Conservation (phyloP, 2,113 vertebrate species). For the Odobenus rosmarus region DNA sequence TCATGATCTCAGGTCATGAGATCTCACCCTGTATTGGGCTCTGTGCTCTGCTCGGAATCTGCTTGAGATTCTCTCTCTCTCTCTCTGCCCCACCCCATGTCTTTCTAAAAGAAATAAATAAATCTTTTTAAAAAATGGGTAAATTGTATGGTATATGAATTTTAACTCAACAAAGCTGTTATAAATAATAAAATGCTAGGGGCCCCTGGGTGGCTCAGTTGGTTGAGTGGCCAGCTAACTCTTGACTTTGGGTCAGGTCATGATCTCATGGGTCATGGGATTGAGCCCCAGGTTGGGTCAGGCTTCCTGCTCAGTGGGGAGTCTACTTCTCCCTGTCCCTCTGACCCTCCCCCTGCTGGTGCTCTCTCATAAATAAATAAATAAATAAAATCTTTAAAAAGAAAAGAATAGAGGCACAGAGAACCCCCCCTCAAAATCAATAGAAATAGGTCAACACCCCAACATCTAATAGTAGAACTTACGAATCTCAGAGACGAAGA, state of each 20-base stretch:
- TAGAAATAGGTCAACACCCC: not conserved
- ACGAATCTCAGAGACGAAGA: not conserved
- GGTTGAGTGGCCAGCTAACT: not conserved
- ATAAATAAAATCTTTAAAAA: not conserved
- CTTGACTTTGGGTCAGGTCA: not conserved
- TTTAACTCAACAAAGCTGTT: not conserved
- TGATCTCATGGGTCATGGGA: not conserved
- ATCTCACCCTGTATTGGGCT: not conserved
- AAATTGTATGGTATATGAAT: not conserved
- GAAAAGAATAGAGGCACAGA: not conserved
- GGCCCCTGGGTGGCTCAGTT: not conserved
- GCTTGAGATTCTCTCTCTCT: not conserved
- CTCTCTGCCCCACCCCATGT: not conserved
- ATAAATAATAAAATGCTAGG: not conserved
- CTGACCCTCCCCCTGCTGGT: not conserved
- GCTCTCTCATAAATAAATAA: not conserved
- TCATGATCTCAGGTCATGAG: not conserved
- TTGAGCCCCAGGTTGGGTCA: rapidly evolving
- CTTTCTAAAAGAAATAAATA: not conserved
- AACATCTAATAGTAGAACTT: not conserved
- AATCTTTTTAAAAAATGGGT: not conserved
- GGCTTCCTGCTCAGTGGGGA: not conserved
- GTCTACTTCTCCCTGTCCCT: not conserved
- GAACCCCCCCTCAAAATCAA: not conserved
- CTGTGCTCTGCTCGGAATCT: not conserved